Evolutionary conservation across 2,113 vertebrate genomes (phyloP).

Genomic region (Abramis brama): DNA sequence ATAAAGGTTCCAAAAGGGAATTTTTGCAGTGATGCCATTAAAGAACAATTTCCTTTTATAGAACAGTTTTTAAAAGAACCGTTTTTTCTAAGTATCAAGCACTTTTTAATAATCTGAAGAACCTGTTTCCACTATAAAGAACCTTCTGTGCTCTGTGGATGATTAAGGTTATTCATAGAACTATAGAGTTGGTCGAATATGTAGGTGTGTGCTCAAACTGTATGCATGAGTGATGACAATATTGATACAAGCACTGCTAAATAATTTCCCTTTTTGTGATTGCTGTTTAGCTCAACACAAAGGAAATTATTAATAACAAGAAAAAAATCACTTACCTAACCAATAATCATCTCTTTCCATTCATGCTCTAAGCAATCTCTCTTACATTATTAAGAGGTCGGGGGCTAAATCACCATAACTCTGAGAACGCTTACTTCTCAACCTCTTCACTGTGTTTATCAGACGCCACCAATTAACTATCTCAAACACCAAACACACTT

Average conservation of each 20-base stretch:
- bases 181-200: too few species aligned
- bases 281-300: background rate
- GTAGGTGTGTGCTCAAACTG: background rate
- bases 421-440: background rate
- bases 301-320: background rate
- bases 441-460: conserved; percentile 17
- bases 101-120: too few species aligned
- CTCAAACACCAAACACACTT: conserved; percentile 18
- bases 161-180: too few species aligned
- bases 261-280: background rate
- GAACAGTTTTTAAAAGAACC: too few species aligned
- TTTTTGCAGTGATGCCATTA: too few species aligned
- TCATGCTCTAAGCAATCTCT: conserved; percentile 32
- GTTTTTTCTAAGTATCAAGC: too few species aligned
- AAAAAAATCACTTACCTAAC: conserved; percentile 22
- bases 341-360: conserved; percentile 23
- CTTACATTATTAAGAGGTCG: conserved; percentile 28
- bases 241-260: background rate
- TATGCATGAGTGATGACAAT: background rate
- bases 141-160: too few species aligned
- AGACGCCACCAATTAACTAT: conserved; percentile 24
- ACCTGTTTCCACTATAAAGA: too few species aligned
- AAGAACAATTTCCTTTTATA: too few species aligned
- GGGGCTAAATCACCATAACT: background rate
- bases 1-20: too few species aligned